These are phyloP conservation scores for Clostera curtula DNA, from an alignment of 2,888 invertebrate genomes.

Conservation along the genomic window DNA sequence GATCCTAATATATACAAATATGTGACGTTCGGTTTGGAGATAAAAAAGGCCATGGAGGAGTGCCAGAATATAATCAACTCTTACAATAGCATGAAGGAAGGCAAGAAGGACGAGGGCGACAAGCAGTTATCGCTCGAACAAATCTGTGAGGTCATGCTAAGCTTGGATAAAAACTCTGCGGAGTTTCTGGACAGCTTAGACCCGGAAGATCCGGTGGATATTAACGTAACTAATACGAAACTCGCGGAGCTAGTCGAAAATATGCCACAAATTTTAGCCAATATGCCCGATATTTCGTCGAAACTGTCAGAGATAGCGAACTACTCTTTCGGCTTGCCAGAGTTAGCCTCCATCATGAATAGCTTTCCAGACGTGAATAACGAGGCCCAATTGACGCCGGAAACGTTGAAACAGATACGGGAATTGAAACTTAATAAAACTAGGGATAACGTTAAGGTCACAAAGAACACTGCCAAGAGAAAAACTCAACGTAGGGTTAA, in stretches of 20 bases:
- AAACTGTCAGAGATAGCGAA: constrained; percentile 56
- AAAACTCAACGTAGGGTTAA: constrained; percentile 52
- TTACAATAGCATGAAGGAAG: constrained; percentile 45
- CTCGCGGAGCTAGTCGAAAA: constrained; percentile 54
- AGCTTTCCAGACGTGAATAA: constrained; percentile 52
- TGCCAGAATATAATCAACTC: constrained; percentile 65
- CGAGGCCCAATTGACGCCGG: constrained; percentile 60
- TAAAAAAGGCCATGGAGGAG: constrained; percentile 66
- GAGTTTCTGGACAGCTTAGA: constrained; percentile 55
- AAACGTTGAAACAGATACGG: constrained; percentile 63
- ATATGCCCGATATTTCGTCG: constrained; percentile 60
- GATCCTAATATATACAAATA: constrained; percentile 55
- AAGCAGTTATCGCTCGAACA: constrained; percentile 49
- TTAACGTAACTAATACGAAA: constrained; percentile 43
- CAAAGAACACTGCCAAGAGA: constrained; percentile 60
- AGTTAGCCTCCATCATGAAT: constrained; percentile 58
- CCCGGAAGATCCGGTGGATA: constrained; percentile 40
- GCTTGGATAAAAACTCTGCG: constrained; percentile 49
- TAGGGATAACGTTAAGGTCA: constrained; percentile 59
- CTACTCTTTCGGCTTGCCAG: constrained; percentile 54
- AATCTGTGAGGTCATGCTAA: constrained; percentile 63
- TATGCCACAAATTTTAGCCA: constrained; percentile 63
- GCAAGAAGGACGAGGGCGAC: constrained; percentile 31
- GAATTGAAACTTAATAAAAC: constrained; percentile 55
- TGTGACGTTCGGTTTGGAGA: constrained; percentile 57